Evolutionary conservation across 2,888 invertebrate genomes (phyloP), one percentile per base, ranked within the genome.

Genomic region (Agrypnus murinus): DNA sequence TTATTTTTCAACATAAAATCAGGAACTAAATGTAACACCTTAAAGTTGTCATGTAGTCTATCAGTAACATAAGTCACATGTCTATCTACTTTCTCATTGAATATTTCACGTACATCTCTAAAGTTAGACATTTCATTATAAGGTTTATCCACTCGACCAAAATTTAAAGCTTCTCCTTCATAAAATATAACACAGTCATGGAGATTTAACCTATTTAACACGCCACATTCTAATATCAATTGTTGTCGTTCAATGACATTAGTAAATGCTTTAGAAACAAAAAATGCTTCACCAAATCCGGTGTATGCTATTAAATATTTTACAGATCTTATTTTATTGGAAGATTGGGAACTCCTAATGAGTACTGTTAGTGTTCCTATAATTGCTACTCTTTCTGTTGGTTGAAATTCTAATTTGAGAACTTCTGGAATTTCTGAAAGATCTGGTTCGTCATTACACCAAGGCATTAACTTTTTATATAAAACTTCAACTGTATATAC

Each of bases 221-320:
- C 10, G 7, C 59, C 64, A 15, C 34, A 57, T n/a, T 25, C n/a
- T 34, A 14, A 10, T 34, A 60, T 45, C 12, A 67, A 31, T 9
- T 10, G 5, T 10, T 15, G 4, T 10, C 15, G 32, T 8, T 19
- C 17, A 1, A n/a, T 10, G 4, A 3, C n/a, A 32, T 38, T 34
- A 10, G 8, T 2, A 12, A n/a, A 67, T 31, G 48, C 38, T n/a
- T 43, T 10, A 4, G 67, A 67, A 60, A 67, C 67, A 62, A 67
- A 67, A 59, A 59, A 50, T 40, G 60, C 53, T 53, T 62, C 60
- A 25, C 67, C 67, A 40, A 53, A 53, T 3, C 45, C n/a, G 14
- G 43, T 50, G 15, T 67, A 67, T 7, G 36, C 67, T n/a, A 67
- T 60, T 43, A 67, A 34, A 53, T 67, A 67, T 25, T 59, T 67